Conservation (phyloP, 2,888 invertebrate species). For the Julus scandinavius region DNA sequence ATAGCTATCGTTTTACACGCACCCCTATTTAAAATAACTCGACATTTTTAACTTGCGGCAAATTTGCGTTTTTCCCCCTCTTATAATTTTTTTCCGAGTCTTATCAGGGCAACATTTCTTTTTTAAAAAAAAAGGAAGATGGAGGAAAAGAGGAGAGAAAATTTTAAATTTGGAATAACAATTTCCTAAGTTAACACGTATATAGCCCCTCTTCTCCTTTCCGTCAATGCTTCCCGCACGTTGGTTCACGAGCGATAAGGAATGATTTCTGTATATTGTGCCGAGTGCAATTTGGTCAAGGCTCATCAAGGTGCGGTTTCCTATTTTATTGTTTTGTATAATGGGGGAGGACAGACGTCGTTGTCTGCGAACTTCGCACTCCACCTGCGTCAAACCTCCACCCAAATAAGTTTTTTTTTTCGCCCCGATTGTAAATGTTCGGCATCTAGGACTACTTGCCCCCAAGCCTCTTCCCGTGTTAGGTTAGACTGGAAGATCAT, state of each 20-base stretch:
- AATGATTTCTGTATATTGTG: slow-evolving; percentile 33
- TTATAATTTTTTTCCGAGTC: not conserved
- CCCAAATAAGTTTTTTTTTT: not conserved
- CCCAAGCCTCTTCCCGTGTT: not conserved
- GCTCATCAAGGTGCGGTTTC: not conserved
- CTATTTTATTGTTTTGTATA: slow-evolving; percentile 23
- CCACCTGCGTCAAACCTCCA: not conserved
- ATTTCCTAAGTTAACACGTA: not conserved
- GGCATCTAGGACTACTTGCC: not conserved
- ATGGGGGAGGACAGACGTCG: not conserved
- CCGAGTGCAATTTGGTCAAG: slow-evolving; percentile 33
- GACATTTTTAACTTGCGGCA: not conserved
- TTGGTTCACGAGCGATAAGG: not conserved
- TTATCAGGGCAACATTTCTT: not conserved
- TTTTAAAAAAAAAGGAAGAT: not conserved
- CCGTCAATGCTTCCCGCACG: not conserved
- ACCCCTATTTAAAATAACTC: slow-evolving; percentile 11
- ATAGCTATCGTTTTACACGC: slow-evolving; percentile 27
- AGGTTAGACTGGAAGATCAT: slow-evolving; percentile 11
- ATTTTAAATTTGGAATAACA: not conserved
- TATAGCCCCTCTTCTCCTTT: not conserved
- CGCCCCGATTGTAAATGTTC: not conserved
- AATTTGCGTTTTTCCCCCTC: not conserved
- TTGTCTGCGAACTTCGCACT: not conserved
- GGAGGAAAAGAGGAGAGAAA: not conserved